Evolutionary conservation across 2,888 invertebrate genomes (phyloP).

Genomic region (Epicampocera succincta): DNA sequence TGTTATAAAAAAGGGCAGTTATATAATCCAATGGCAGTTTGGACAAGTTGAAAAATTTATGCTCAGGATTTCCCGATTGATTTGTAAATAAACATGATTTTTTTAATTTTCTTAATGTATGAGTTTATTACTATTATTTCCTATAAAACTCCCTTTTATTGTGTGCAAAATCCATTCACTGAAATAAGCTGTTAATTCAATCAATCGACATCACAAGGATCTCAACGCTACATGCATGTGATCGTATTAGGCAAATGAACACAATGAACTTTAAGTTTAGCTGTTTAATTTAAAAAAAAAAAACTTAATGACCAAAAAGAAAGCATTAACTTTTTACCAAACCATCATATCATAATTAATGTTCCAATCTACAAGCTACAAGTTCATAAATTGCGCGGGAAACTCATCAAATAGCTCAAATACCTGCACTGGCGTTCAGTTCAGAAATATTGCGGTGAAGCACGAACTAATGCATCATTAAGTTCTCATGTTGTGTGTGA

Average conservation of each 20-base stretch:
- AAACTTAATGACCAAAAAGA: constrained; percentile 10
- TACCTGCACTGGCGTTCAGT: neutral
- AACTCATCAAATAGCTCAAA: constrained; percentile 14
- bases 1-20: no score
- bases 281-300: no score
- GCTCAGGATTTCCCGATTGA: neutral
- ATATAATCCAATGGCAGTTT: no score
- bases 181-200: neutral
- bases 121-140: neutral
- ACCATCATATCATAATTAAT: constrained; percentile 1
- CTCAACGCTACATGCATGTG: neutral
- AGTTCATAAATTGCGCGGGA: constrained; percentile 46
- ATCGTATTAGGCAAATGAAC: constrained; percentile 16
- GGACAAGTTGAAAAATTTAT: neutral
- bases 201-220: constrained; percentile 8
- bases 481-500: constrained; percentile 45
- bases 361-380: constrained; percentile 11
- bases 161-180: constrained; percentile 26
- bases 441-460: neutral
- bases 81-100: constrained; percentile 23
- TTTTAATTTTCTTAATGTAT: no score
- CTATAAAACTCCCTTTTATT: constrained; percentile 44
- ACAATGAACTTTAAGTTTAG: constrained; percentile 32
- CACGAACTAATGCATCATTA: constrained; percentile 48
- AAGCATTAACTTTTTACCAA: neutral